Conservation (phyloP, 2,888 invertebrate species). For the Seladonia tumulorum region DNA sequence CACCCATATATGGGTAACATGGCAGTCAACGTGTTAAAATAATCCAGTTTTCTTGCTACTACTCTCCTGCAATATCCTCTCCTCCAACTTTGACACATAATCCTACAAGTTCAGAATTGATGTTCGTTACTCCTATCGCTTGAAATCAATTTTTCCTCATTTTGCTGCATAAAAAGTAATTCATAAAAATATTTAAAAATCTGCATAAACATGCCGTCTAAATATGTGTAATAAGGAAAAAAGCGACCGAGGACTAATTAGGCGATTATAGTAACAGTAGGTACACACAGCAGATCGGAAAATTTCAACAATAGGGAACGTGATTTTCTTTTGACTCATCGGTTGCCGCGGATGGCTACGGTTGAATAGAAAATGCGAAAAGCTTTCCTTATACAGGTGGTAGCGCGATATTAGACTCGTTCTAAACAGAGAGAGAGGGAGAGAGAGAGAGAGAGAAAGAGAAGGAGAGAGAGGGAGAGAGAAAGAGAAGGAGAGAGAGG, state of each 20-base stretch:
- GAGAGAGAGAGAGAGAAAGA: not conserved
- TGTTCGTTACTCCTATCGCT: no score
- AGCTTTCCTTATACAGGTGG: constrained; percentile 59
- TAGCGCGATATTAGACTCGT: constrained; percentile 73
- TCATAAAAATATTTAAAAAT: not conserved
- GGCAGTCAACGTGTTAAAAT: no score
- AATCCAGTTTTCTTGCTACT: no score
- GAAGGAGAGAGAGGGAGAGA: no score
- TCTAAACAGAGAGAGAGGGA: constrained; percentile 52
- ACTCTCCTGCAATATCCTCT: no score
- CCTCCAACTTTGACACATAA: no score
- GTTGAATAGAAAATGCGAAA: constrained; percentile 62
- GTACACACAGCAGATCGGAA: not conserved
- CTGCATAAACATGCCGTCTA: not conserved
- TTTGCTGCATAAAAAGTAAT: not conserved
- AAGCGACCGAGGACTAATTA: not conserved
- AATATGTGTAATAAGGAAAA: not conserved
- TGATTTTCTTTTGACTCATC: not conserved
- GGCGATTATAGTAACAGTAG: not conserved
- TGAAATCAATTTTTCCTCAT: no score
- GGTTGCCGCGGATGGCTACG: constrained; percentile 23
- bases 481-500: constrained; percentile 38
- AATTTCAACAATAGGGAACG: not conserved
- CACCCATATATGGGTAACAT: no score
- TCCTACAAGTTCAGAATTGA: no score